A percentile compares a stretch with the other conserved stretches of the same genome.
These are phyloP conservation scores for Lemur catta DNA, from an alignment of 2,797 vertebrate genomes.

Conservation along the genomic window DNA sequence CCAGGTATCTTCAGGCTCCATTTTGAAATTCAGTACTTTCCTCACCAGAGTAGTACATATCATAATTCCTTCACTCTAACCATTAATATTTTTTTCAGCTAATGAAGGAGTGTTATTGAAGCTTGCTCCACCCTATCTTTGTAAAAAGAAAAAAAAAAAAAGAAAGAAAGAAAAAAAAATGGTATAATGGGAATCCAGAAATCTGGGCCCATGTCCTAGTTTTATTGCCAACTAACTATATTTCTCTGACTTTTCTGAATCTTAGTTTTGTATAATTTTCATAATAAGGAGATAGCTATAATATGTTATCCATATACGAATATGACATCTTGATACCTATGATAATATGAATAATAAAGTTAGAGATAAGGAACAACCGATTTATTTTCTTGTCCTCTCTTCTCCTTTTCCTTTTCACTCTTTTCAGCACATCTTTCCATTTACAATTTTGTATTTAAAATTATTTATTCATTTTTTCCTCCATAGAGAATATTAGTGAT, in stretches of 20 bases:
- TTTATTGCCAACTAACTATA: neutral
- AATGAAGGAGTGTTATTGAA: neutral
- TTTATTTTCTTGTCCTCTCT: neutral
- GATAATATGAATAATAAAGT: neutral
- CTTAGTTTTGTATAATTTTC: neutral
- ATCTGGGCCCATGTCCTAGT: neutral
- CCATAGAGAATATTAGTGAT: neutral
- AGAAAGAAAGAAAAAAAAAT: neutral
- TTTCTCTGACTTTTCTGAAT: neutral
- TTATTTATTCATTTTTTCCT: neutral
- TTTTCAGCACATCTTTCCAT: neutral
- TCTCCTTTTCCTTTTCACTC: neutral
- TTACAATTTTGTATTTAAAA: conserved; percentile 8
- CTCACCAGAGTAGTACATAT: neutral
- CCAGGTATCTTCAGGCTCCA: neutral
- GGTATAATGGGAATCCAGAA: neutral
- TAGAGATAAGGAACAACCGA: neutral
- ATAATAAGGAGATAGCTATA: neutral
- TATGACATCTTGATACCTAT: neutral
- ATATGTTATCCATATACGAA: neutral
- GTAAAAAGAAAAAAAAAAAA: neutral
- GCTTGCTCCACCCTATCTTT: neutral
- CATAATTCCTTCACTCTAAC: neutral
- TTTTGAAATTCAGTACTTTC: neutral
- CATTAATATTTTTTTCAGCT: neutral